Percentiles rank a stretch among this genome's conserved stretches.
Evolutionary conservation across 37 sponge, comb jelly and placozoan species (phyloP).

Genomic region (Hexactinellida sp.): DNA sequence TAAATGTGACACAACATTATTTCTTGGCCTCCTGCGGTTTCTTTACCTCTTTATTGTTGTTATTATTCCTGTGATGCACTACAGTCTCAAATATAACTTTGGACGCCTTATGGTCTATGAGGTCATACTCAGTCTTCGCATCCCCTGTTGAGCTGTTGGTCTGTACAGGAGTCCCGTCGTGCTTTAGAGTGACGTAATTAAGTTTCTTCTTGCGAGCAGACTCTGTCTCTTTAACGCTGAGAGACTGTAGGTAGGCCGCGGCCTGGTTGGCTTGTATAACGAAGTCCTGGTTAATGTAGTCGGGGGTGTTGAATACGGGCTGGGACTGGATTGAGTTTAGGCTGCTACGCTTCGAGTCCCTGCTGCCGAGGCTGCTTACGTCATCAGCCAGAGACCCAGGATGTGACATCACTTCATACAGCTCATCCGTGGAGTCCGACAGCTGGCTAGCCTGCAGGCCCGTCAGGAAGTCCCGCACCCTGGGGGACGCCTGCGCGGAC

Average conservation of each 20-base stretch:
- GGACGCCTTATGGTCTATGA: conserved; percentile 6
- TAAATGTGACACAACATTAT: background rate
- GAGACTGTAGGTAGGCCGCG: background rate
- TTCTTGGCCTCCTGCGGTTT: background rate
- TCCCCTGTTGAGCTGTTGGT: background rate
- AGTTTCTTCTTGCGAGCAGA: background rate
- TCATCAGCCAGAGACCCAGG: background rate
- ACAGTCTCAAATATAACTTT: background rate
- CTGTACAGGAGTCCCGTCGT: background rate
- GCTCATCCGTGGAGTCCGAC: background rate
- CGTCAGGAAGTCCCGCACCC: background rate
- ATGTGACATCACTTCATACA: conserved; percentile 10
- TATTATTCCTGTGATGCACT: conserved; percentile 1
- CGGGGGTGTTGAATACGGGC: background rate
- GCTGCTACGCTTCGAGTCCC: conserved; percentile 10
- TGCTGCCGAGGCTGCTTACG: background rate
- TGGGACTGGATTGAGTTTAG: background rate
- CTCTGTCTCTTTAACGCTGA: background rate
- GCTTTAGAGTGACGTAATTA: background rate
- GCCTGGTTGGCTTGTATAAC: background rate
- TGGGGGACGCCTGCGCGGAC: background rate
- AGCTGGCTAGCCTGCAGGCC: background rate
- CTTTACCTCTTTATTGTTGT: background rate
- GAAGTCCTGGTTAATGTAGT: background rate
- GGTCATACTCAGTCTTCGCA: background rate